Conservation (phyloP, 2,888 invertebrate species). For the Chaetoderma sp. region DNA sequence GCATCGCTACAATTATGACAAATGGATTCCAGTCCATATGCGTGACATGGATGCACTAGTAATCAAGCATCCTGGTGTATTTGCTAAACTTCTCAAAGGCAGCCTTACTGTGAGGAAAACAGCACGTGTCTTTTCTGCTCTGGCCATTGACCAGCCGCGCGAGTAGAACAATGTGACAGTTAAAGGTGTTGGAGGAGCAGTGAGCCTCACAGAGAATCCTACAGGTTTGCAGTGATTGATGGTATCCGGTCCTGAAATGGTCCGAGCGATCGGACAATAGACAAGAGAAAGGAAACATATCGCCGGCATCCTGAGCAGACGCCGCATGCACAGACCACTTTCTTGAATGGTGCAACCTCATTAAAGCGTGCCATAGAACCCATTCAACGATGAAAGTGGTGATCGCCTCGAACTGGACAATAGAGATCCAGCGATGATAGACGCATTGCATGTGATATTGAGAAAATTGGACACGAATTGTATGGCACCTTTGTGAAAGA, state of each 20-base stretch:
- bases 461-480: not conserved
- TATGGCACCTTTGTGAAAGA: not conserved
- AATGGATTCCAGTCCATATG: not conserved
- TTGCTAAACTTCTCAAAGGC: not conserved
- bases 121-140: constrained; percentile 9
- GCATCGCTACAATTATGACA: too few species aligned
- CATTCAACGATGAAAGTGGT: not conserved
- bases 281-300: too few species aligned
- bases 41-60: not conserved
- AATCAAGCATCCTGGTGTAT: not conserved
- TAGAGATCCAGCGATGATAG: not conserved
- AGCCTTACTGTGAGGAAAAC: not conserved
- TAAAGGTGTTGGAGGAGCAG: constrained; percentile 16
- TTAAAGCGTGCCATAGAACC: not conserved
- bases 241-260: constrained; percentile 20
- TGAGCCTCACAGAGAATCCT: constrained; percentile 20
- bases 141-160: constrained; percentile 19
- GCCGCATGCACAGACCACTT: too few species aligned
- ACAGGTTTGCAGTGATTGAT: constrained; percentile 11
- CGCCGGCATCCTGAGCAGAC: too few species aligned
- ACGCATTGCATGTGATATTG: not conserved
- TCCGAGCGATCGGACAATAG: constrained; percentile 12
- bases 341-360: not conserved
- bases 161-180: constrained; percentile 13
- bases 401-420: not conserved